Evolutionary conservation across 2,797 vertebrate species (phyloP).

Genomic region (Notamacropus eugenii): DNA sequence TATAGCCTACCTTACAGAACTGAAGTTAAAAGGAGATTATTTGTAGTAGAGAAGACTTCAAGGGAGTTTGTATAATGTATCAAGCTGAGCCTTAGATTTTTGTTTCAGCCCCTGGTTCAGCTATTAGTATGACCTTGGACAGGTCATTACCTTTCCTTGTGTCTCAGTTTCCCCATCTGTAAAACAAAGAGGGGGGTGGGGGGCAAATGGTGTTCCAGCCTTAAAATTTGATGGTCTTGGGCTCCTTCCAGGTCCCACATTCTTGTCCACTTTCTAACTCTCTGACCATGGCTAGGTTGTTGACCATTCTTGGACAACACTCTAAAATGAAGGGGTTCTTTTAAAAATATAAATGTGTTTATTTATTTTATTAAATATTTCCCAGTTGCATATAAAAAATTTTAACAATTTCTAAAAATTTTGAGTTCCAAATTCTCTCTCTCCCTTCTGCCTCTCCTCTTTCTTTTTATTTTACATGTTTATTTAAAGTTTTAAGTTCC

Average conservation of each 20-base stretch:
- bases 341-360: not conserved
- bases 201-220: not conserved
- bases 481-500: not conserved
- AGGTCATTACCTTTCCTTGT: not conserved
- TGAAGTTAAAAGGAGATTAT: not conserved
- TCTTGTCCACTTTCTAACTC: not conserved
- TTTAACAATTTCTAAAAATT: not conserved
- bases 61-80: not conserved
- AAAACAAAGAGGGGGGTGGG: not conserved
- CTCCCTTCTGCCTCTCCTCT: not conserved
- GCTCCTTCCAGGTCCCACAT: not conserved
- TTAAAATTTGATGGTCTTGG: not conserved
- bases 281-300: not conserved
- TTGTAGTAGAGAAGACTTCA: not conserved
- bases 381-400: not conserved
- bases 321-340: not conserved
- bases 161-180: not conserved
- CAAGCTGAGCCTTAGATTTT: not conserved
- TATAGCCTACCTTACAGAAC: not conserved
- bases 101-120: not conserved
- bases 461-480: not conserved
- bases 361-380: not conserved
- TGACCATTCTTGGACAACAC: not conserved
- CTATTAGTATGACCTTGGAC: not conserved
- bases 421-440: not conserved